A percentile compares a stretch with the other conserved stretches of the same genome.
Evolutionary conservation across 92 coral and sea anemone genomes (phyloP).

Genomic region (Actinostola sp.): DNA sequence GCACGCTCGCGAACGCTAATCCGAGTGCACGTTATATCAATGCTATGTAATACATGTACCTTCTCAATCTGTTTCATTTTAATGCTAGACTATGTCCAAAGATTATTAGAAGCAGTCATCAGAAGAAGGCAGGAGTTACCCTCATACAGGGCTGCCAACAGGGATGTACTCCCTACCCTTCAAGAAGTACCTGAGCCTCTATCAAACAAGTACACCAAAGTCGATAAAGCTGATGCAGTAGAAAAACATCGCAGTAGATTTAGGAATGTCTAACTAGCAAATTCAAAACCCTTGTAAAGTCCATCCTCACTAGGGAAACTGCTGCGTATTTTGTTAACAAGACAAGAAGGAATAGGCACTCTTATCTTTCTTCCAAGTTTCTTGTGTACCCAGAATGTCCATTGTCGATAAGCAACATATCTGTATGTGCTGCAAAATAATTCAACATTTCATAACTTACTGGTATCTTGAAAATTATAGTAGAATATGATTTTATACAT

Average conservation of each 20-base stretch:
- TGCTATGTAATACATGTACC: neutral
- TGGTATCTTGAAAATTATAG: too few relatives aligned
- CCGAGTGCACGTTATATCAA: too few relatives aligned
- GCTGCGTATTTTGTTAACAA: slow-evolving; percentile 25
- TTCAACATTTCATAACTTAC: too few relatives aligned
- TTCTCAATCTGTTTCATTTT: neutral
- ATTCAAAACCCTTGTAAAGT: slow-evolving; percentile 39
- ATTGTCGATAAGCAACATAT: too few relatives aligned
- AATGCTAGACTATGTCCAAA: slow-evolving; percentile 31
- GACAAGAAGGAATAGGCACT: slow-evolving; percentile 45
- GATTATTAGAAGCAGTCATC: slow-evolving; percentile 31
- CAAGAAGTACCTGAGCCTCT: slow-evolving; percentile 41
- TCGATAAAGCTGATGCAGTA: slow-evolving; percentile 30
- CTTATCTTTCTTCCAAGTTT: slow-evolving; percentile 34
- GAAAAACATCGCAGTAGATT: slow-evolving; percentile 27
- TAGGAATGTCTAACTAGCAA: slow-evolving; percentile 26
- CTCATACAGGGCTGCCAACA: slow-evolving; percentile 44
- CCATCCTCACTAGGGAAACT: slow-evolving; percentile 48
- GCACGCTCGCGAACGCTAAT: too few relatives aligned
- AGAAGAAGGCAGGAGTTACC: slow-evolving; percentile 28
- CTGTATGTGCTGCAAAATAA: too few relatives aligned
- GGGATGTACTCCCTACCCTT: slow-evolving; percentile 30
- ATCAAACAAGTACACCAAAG: slow-evolving; percentile 27
- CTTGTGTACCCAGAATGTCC: slow-evolving; percentile 41
- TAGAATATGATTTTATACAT: too few relatives aligned